Evolutionary conservation across 1,140 invertebrate genomes (phyloP).

Genomic region (Atta cephalotes): DNA sequence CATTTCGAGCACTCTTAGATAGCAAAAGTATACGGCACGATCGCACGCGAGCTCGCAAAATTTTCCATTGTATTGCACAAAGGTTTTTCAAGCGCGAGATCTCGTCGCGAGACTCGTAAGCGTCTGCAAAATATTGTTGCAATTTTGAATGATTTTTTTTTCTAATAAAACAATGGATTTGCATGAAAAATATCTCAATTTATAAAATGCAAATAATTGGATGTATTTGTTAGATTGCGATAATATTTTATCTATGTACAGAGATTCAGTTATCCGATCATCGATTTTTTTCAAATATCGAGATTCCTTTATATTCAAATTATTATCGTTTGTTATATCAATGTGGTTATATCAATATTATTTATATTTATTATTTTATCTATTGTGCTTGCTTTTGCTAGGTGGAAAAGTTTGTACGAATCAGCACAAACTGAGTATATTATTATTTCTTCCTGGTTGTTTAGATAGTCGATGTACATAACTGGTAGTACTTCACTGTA

Average conservation of each 20-base stretch:
- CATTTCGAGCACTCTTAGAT: slow-evolving; percentile 51
- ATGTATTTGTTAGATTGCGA: neutral
- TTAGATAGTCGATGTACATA: neutral
- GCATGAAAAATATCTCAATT: neutral
- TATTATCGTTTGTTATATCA: neutral
- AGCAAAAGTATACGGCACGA: slow-evolving; percentile 33
- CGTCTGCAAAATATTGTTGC: neutral
- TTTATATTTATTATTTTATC: neutral
- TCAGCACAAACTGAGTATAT: neutral
- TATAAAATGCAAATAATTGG: neutral
- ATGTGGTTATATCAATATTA: neutral
- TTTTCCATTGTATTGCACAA: slow-evolving; percentile 28
- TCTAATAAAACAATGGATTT: neutral
- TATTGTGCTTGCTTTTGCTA: neutral
- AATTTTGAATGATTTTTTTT: neutral
- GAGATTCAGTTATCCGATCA: neutral
- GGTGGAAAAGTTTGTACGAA: neutral
- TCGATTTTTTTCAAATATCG: neutral
- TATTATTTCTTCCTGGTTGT: neutral
- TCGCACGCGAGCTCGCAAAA: slow-evolving; percentile 40
- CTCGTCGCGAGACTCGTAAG: neutral
- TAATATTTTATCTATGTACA: neutral
- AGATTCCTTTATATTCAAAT: neutral
- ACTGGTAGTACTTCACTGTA: neutral
- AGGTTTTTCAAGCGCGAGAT: slow-evolving; percentile 11